Conservation (phyloP, 2,888 invertebrate species). For the Lottia scabra region DNA sequence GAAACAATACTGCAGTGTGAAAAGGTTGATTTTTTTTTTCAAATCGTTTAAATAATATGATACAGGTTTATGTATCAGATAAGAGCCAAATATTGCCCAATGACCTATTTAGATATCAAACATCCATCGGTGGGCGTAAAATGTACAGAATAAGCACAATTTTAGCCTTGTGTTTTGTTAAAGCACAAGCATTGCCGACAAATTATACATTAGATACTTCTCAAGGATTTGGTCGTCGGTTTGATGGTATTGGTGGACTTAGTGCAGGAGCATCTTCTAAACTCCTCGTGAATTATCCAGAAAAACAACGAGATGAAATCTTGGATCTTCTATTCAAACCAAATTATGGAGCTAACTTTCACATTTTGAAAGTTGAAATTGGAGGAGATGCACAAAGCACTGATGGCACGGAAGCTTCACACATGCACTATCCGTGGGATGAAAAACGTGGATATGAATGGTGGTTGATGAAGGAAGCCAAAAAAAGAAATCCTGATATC, state of each 20-base stretch:
- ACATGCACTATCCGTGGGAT: conserved; percentile 58
- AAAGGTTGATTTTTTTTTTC: too few relatives aligned
- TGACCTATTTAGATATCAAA: too few relatives aligned
- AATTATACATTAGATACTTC: background rate
- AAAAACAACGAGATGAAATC: conserved; percentile 61
- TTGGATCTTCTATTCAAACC: conserved; percentile 69
- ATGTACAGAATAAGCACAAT: too few relatives aligned
- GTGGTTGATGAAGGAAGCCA: conserved; percentile 65
- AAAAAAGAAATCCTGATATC: conserved; percentile 68
- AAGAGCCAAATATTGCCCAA: too few relatives aligned
- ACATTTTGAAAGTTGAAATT: conserved; percentile 69
- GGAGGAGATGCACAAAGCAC: conserved; percentile 66
- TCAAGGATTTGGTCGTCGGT: background rate
- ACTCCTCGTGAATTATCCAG: conserved; percentile 63
- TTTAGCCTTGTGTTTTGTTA: too few relatives aligned
- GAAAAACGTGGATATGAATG: conserved; percentile 64
- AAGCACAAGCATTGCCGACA: too few relatives aligned
- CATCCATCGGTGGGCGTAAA: too few relatives aligned
- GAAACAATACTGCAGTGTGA: too few relatives aligned
- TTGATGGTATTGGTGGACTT: background rate
- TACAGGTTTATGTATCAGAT: too few relatives aligned
- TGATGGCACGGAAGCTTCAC: conserved; percentile 64
- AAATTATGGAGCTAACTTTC: conserved; percentile 65
- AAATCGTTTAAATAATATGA: too few relatives aligned
- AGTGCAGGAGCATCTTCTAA: conserved; percentile 64